Evolutionary conservation across 1,140 invertebrate genomes (phyloP), one percentile per base, ranked within the genome.

Genomic region (Prorops nasuta): DNA sequence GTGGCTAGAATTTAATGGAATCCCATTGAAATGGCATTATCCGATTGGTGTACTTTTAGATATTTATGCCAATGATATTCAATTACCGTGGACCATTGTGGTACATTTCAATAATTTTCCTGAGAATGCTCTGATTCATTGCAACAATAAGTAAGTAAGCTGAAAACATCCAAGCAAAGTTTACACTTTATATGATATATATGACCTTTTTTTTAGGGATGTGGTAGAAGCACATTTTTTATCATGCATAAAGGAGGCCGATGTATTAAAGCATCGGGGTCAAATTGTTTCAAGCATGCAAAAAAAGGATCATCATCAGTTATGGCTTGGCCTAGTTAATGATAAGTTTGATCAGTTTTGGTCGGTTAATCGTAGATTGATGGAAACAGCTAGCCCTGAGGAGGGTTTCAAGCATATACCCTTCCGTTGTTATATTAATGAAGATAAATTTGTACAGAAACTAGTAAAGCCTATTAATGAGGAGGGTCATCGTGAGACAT

Each of bases 341-440:
- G 94, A 98, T 71, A 98, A 96, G 79, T 99, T 98, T 79, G 96
- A 99, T 75, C 95, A 98, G 74, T 99, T 99, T 76, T 98, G 97
- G 96, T 87, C 91, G 4, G 88, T 98, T 9, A 98, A 98, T 72
- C 84, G 91, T 58, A 88, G 92, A 68, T 75, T 99, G 39, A 98
- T 98, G 96, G 94, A 97, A 73, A 81, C 85, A 7, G 81, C 72
- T 50, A 79, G 79, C 43, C 76, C 74, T 31, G 85, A 89, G 20
- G 90, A 94, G 57, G 81, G 84, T 20, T 98, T 98, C 69, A 93
- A 92, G 76, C 85, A 92, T 72, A 94, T 98, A 83, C 94, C 95
- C 45, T 90, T 94, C 65, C 85, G 92, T 61, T 86, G 92, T 69
- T 96, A 98, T 71, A 79, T 81, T n/a, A 86, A 85, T 64, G 88